Conservation (phyloP, 2,797 vertebrate species). For the Vipera latastei region DNA sequence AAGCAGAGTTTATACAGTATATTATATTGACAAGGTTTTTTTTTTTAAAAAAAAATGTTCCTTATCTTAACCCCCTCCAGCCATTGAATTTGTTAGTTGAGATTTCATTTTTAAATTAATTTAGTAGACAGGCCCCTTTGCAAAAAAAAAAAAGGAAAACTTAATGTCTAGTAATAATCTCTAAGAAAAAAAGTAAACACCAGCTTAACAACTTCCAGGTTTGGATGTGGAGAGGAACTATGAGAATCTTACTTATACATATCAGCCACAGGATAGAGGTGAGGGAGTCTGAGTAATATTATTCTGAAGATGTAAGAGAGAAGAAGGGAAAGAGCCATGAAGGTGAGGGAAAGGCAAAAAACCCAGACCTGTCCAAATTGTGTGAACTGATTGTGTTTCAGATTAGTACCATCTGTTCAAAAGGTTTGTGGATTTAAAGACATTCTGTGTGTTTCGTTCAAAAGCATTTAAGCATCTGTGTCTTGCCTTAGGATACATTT, state of each 20-base stretch:
- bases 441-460: neutral
- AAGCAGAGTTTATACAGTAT: neutral
- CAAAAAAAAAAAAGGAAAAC: neutral
- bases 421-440: neutral
- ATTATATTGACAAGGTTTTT: neutral
- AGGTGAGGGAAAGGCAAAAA: neutral
- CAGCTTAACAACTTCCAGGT: neutral
- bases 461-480: slow-evolving; percentile 16
- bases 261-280: neutral
- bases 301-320: neutral
- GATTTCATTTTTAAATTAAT: neutral
- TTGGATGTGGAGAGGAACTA: neutral
- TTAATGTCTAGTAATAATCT: neutral
- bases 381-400: neutral
- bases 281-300: neutral
- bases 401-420: slow-evolving; percentile 13
- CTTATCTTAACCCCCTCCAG: neutral
- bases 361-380: neutral
- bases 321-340: neutral
- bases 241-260: neutral
- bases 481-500: slow-evolving; percentile 3
- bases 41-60: neutral
- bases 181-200: neutral
- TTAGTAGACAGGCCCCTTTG: neutral
- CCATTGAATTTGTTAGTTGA: neutral